phyloP scores from a whole-genome alignment of 2,888 invertebrate genomes.

The Parnassius glacialis region DNA sequence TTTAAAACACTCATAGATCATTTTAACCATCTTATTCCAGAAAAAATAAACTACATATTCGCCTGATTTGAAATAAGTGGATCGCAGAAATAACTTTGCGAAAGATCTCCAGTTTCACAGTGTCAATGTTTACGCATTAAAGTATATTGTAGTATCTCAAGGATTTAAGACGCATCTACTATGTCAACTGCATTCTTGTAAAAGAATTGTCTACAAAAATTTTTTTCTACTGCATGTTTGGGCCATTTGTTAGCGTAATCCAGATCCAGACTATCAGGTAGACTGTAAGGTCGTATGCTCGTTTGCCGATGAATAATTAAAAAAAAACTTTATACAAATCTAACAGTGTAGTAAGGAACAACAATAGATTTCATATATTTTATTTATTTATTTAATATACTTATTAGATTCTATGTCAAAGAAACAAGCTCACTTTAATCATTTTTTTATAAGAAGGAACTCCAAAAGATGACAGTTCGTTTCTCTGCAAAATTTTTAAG shows the following conservation, averaged over 20 bases:
- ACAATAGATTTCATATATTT: too few species aligned
- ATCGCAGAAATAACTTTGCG: neutral
- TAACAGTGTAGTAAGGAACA: too few species aligned
- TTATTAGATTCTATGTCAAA: too few species aligned
- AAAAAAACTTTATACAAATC: too few species aligned
- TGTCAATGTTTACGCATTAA: slow-evolving; percentile 31
- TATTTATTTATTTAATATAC: too few species aligned
- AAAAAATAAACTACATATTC: neutral
- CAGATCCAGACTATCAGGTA: too few species aligned
- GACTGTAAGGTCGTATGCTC: too few species aligned
- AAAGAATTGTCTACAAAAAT: too few species aligned
- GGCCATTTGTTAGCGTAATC: too few species aligned
- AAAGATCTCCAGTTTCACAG: slow-evolving; percentile 26
- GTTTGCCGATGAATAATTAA: too few species aligned
- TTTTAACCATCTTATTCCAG: neutral
- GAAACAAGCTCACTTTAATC: slow-evolving; percentile 47
- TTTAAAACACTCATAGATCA: neutral
- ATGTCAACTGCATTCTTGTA: too few species aligned
- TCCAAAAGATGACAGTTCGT: slow-evolving; percentile 78
- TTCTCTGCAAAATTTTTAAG: slow-evolving; percentile 64
- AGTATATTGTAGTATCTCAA: slow-evolving; percentile 6
- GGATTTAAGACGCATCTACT: slow-evolving; percentile 1
- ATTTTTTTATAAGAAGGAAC: slow-evolving; percentile 49
- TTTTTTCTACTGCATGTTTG: too few species aligned
- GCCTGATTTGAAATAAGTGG: neutral